Evolutionary conservation across 2,797 vertebrate genomes (phyloP), one percentile per base, ranked within the genome.

Genomic region (Cephalopachus bancanus): DNA sequence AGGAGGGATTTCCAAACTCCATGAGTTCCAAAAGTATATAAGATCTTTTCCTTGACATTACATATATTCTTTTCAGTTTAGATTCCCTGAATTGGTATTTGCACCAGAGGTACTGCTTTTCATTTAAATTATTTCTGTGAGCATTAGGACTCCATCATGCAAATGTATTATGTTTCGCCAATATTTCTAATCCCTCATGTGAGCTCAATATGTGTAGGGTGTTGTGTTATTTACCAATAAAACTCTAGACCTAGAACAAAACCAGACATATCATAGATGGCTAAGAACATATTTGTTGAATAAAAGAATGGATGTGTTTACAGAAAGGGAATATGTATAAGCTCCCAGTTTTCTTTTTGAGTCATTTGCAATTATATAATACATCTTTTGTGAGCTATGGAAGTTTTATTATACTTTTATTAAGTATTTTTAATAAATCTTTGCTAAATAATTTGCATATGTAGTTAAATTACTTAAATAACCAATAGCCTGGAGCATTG

Each of bases 41-140:
- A 53, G 14, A 9, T 16, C 10, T n/a, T 93, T 28, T 83, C 49
- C 33, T 64, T 30, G 20, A 19, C 55, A 44, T 91, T 44, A 26
- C 71, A 75, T 80, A 44, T 67, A 83, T 95, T 75, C 28, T 24
- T 89, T 84, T 89, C 53, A 37, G 7, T 76, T 83, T 81, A 6
- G 2, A 17, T 88, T 57, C 5, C 37, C 30, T 80, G 30, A 33
- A 24, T 33, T 91, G 74, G 14, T 69, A 26, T 65, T 64, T 86
- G 26, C 44, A 64, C 17, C 19, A 69, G 26, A 80, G 44, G n/a
- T 62, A 33, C 7, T 11, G 37, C 19, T 69, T 59, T 91, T 26
- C 10, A 26, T 71, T 88, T 88, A 71, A 75, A 59, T 67, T 74
- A 55, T 60, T 90, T 89, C 79, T 49, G 24, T 59, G 28, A 96